Base-by-base conservation (phyloP, 2,113 vertebrate genomes). In the Bostrychus sinensis region DNA sequence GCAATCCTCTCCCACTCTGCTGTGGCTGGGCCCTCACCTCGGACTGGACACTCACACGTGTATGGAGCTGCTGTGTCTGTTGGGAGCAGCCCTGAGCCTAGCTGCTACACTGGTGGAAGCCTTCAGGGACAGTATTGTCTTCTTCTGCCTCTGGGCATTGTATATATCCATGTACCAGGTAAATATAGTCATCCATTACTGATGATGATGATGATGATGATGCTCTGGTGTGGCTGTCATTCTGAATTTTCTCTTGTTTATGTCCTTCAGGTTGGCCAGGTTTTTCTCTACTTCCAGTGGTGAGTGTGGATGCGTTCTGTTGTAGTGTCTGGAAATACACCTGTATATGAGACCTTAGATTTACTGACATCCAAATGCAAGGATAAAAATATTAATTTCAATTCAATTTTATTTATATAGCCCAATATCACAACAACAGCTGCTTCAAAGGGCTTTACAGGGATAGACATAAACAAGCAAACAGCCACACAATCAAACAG, bases 201-300 rank as follows among this genome's bases (percentile, higher is more conserved):
- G 0, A 1, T 6, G 1, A 14, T 9, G 17, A 5, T 1, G 0
- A 23, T 7, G 17, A 16, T 26, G 3, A 5, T 23, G 4, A 8
- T n/a, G 34, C 28, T 39, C 1, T 28, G 10, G 20, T 1, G 12
- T 38, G 5, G 3, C 23, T 62, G 19, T 70, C 13, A 19, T 39
- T 30, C 22, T 28, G 22, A 16, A 20, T 1, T 13, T 3, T n/a
- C 9, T 22, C 19, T 17, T 66, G 13, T 56, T 37, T 63, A 9
- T 69, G 16, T 34, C 28, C 16, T 76, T 39, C 90, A 98, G 96
- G 96, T 98, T 77, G 96, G 96, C 4, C 96, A 98, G 70, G 95
- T 98, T 12, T 98, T 98, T 70, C 94, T 98, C 36, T 98, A 97
- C 83, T 98, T 98, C 87, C 96, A 98, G 85, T 98, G 96, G 96